Evolutionary conservation across 2,888 invertebrate genomes (phyloP).

Genomic region (Clunio marinus): DNA sequence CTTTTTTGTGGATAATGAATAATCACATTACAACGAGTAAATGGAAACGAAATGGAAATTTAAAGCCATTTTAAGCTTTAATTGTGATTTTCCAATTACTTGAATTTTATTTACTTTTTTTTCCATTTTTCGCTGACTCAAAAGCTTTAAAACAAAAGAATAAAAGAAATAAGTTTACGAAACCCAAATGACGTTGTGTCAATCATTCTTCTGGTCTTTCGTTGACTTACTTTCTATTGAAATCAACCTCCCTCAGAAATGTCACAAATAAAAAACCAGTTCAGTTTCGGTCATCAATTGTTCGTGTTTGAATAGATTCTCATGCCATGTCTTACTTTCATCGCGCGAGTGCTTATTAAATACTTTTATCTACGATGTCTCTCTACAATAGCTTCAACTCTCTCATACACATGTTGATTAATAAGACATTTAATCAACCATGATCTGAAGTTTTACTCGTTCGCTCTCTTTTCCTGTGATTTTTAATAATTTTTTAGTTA

Average conservation of each 20-base stretch:
- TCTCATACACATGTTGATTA: conserved; percentile 23
- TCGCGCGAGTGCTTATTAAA: conserved; percentile 10
- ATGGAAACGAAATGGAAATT: conserved; percentile 13
- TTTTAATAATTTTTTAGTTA: background rate
- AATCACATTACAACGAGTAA: background rate
- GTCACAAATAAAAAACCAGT: background rate
- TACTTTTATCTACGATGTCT: background rate
- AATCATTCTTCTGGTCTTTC: conserved; percentile 3
- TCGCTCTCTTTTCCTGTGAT: background rate
- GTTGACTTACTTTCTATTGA: background rate
- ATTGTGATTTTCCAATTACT: conserved; percentile 19
- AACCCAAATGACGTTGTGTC: background rate
- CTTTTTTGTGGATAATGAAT: background rate
- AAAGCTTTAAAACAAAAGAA: background rate
- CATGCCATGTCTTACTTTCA: conserved; percentile 8
- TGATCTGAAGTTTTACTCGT: background rate
- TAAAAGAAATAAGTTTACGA: background rate
- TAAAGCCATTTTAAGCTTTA: conserved; percentile 3
- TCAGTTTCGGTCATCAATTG: background rate
- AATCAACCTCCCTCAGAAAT: background rate
- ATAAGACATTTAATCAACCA: conserved; percentile 30
- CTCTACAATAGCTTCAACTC: conserved; percentile 4
- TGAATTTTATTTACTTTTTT: too few species aligned
- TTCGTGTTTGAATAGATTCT: background rate
- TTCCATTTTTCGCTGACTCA: conserved; percentile 21